A percentile compares a stretch with the other conserved stretches of the same genome.
Conservation (phyloP, 92 coral and sea anemone species). For the Isaurus tuberculatus region DNA sequence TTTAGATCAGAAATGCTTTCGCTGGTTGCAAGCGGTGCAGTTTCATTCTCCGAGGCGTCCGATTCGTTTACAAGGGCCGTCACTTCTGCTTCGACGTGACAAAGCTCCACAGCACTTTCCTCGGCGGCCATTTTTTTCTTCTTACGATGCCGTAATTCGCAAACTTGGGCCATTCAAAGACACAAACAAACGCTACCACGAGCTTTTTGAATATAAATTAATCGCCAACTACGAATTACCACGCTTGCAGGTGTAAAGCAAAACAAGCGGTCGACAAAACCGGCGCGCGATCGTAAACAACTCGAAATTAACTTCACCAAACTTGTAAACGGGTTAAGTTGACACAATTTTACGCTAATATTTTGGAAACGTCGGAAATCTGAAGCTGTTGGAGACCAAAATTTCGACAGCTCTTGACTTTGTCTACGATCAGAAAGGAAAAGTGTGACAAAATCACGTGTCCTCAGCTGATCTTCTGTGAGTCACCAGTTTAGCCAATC, state of each 20-base stretch:
- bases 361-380: background rate
- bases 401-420: background rate
- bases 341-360: background rate
- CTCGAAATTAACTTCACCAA: background rate
- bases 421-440: background rate
- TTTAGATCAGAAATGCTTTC: conserved; percentile 45
- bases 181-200: conserved; percentile 27
- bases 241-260: conserved; percentile 39
- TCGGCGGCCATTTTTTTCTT: conserved; percentile 40
- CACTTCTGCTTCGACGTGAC: conserved; percentile 35
- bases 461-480: conserved; percentile 34
- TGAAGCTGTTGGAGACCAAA: background rate
- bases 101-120: conserved; percentile 34
- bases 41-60: conserved; percentile 26
- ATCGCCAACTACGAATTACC: conserved; percentile 10
- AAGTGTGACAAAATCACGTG: conserved; percentile 13
- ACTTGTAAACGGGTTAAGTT: background rate
- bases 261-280: conserved; percentile 37
- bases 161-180: conserved; percentile 43
- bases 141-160: conserved; percentile 36
- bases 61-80: background rate
- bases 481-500: conserved; percentile 34
- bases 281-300: conserved; percentile 19
- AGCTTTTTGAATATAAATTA: conserved; percentile 29
- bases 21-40: conserved; percentile 31